Evolutionary conservation across 2,113 vertebrate species (phyloP), one percentile per base, ranked within the genome.

Genomic region (Bostrychus sinensis): DNA sequence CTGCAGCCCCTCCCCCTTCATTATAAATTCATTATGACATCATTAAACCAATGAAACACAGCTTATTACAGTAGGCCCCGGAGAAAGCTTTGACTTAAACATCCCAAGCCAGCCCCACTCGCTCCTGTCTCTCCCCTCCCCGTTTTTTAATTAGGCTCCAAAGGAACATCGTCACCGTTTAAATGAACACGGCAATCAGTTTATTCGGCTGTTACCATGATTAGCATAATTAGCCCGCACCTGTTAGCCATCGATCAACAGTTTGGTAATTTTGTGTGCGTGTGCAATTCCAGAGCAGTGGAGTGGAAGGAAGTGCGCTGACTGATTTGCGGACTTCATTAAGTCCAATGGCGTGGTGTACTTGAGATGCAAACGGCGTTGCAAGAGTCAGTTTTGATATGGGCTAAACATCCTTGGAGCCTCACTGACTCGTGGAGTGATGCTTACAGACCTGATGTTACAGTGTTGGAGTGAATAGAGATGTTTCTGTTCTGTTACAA

Each of bases 141-240:
- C 68, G 84, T 61, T 39, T 82, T 86, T 90, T 92, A 91, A 92
- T 91, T 89, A 90, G 84, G 84, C 86, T 81, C 83, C 75, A 39
- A 90, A 88, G 70, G 77, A 88, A 86, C 85, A 79, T 89, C 81
- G 81, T 75, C 86, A 86, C 84, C 88, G 89, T 90, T 89, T 90
- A 82, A 87, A 91, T 87, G 85, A 92, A 91, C 91, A 85, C 70
- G 82, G 83, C 86, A 91, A 92, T 92, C 86, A 89, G 83, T 91
- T 89, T 88, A 87, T 87, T 90, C 91, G 82, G 75, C 77, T 83
- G 85, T 88, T 88, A 87, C 75, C 82, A 80, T 81, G 85, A 88
- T 89, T 88, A 86, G 80, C 75, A 81, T 88, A 89, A 89, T 89
- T 86, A 91, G 75, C 74, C 70, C 51, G 78, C 91, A 91, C 88